Evolutionary conservation across 2,888 invertebrate species (phyloP).

Genomic region (Leptinotarsa rubiginosa): DNA sequence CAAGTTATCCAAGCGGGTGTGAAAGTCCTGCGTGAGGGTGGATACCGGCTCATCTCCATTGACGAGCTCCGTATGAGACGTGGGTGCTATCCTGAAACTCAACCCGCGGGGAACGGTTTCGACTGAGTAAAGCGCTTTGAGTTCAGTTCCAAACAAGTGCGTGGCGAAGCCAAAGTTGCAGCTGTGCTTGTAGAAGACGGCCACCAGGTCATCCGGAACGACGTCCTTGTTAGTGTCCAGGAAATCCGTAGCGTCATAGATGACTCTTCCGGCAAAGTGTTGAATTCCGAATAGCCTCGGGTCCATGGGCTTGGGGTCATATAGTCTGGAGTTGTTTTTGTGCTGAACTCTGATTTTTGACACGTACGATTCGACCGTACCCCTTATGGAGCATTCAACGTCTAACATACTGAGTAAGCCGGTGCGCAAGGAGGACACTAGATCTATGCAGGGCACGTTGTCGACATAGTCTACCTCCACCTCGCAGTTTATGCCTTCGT

Average conservation of each 20-base stretch:
- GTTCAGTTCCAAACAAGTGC: constrained; percentile 92
- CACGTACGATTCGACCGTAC: constrained; percentile 83
- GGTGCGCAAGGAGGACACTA: constrained; percentile 91
- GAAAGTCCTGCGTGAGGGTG: constrained; percentile 94
- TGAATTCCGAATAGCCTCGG: constrained; percentile 89
- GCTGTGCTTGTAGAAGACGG: constrained; percentile 90
- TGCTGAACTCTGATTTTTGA: constrained; percentile 84
- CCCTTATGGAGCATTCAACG: constrained; percentile 88
- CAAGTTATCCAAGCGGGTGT: constrained; percentile 91
- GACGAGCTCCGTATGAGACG: constrained; percentile 84
- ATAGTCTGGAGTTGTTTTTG: constrained; percentile 83
- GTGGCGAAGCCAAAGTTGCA: constrained; percentile 98
- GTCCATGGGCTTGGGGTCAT: constrained; percentile 83
- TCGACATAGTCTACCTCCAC: constrained; percentile 94
- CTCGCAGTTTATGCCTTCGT: constrained; percentile 91
- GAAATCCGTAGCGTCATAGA: constrained; percentile 91
- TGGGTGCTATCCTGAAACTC: constrained; percentile 90
- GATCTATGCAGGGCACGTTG: constrained; percentile 95
- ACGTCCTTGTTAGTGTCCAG: constrained; percentile 92
- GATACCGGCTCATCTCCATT: constrained; percentile 89
- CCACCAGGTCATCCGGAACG: constrained; percentile 91
- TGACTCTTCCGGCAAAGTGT: constrained; percentile 88
- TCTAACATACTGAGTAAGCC: constrained; percentile 93
- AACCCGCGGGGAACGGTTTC: constrained; percentile 82
- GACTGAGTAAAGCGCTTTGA: constrained; percentile 83